These are phyloP conservation scores for Bucco capensis DNA, from an alignment of 2,113 vertebrate genomes.

Conservation along the genomic window DNA sequence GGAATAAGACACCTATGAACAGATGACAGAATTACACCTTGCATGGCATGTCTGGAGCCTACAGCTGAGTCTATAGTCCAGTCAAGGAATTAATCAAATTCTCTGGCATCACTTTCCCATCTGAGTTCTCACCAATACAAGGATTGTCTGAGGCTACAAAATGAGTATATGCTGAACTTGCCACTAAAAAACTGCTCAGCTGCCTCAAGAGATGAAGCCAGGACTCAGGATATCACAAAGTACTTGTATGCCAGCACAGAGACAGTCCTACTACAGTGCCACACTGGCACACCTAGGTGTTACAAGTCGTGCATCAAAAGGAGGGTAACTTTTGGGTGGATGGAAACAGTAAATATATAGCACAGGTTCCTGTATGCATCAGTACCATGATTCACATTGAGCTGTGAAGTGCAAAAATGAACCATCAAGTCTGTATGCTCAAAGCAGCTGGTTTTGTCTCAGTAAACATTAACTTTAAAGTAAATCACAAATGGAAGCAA, in stretches of 20 bases:
- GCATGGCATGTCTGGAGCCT: background rate
- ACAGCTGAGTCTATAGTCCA: background rate
- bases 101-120: background rate
- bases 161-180: background rate
- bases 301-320: background rate
- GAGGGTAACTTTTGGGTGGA: background rate
- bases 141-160: background rate
- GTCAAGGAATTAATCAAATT: background rate
- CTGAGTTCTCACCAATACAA: background rate
- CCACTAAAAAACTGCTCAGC: background rate
- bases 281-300: background rate
- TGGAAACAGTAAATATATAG: background rate
- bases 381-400: background rate
- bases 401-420: background rate
- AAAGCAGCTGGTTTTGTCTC: background rate
- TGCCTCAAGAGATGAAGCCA: background rate
- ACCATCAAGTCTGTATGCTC: background rate
- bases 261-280: background rate
- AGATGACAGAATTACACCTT: background rate
- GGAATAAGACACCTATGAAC: background rate
- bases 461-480: background rate
- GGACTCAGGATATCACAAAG: background rate
- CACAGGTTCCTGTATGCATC: background rate
- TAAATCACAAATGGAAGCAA: background rate
- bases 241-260: background rate